phyloP scores from a whole-genome alignment of 2,797 vertebrate genomes.

The Thamnophis elegans region DNA sequence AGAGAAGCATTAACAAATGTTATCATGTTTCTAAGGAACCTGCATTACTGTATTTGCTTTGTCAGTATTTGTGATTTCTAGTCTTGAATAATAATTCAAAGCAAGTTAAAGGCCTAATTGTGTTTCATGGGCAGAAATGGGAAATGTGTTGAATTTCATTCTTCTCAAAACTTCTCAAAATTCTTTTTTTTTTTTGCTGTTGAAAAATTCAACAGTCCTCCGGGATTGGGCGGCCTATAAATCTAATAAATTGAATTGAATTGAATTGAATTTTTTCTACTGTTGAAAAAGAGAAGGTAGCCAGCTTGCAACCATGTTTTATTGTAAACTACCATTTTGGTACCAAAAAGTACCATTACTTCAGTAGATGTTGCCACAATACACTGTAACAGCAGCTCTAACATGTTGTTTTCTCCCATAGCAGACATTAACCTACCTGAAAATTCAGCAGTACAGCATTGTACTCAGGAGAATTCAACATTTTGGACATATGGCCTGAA shows the following conservation, averaged over 20 bases:
- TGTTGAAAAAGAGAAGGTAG: neutral
- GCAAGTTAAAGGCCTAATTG: neutral
- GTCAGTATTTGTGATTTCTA: neutral
- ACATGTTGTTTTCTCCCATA: neutral
- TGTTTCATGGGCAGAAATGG: neutral
- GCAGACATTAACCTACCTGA: neutral
- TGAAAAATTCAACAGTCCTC: too few species aligned
- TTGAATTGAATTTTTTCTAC: too few species aligned
- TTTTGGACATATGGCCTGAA: neutral
- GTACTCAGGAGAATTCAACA: neutral
- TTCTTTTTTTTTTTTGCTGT: neutral
- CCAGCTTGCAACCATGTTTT: neutral
- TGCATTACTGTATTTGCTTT: fast-evolving
- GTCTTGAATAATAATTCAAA: neutral
- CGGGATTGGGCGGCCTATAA: too few species aligned
- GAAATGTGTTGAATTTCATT: neutral
- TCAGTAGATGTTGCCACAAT: neutral
- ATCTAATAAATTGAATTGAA: too few species aligned
- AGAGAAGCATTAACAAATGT: neutral
- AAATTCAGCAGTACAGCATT: neutral
- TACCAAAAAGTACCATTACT: neutral
- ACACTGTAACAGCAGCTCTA: neutral
- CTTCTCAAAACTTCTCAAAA: neutral
- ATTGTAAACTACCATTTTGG: neutral
- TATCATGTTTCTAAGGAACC: neutral